Evolutionary conservation across 2,797 vertebrate species (phyloP), one percentile per base, ranked within the genome.

Genomic region (Chloroceryle amazona): DNA sequence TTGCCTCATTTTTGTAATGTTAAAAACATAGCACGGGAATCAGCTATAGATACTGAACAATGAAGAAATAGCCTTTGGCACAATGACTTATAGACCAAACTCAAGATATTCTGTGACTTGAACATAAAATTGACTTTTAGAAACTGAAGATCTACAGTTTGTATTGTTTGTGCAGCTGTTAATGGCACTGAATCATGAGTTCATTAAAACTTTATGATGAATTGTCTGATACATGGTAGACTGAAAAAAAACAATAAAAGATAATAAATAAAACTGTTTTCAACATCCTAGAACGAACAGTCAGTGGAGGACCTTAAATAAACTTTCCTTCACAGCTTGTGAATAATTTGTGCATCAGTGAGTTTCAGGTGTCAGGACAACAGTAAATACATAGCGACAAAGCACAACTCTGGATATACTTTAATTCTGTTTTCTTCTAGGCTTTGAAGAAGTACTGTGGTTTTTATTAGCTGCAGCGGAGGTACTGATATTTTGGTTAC

Each of bases 241-340:
- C 22, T 47, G 29, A 81, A 87, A 80, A 73, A 65, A 65, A 91
- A 37, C 19, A 83, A 19, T 44, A 61, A 74, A 88, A 74, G 25
- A 80, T 35, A 39, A 70, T 88, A 73, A 90, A 93, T 82, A 91
- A 93, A 94, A 81, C 22, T 67, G 28, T 15, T 92, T 93, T 70
- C 71, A 67, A 79, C 74, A 89, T 47, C 37, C 25, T 33, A 51
- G 42, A 10, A 12, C 20, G 44, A 91, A 66, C 31, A 49, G 75
- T 60, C 78, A 86, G 35, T 31, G 47, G 89, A 86, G 52, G 35
- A 83, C 68, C 49, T 71, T 72, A 65, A 93, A 67, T 85, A 93
- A 89, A 41, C 35, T 92, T 79, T 29, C 39, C 39, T 71, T 83
- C 83, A 70, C 39, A 79, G 23, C 16, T 68, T 89, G 12, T 39